These are phyloP conservation scores for Nothocercus julius DNA, from an alignment of 2,113 vertebrate genomes.

Conservation along the genomic window DNA sequence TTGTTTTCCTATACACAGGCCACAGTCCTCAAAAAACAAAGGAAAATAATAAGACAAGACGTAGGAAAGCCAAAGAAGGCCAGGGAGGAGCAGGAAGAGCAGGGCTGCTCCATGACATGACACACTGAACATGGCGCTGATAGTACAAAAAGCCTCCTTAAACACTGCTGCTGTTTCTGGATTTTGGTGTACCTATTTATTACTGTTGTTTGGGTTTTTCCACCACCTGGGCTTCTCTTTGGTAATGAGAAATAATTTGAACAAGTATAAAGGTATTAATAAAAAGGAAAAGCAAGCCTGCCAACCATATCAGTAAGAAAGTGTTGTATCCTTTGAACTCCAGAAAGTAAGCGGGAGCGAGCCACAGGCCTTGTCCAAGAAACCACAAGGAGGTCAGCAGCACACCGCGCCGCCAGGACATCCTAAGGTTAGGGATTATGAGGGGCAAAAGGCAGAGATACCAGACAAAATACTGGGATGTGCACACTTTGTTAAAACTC, in stretches of 20 bases:
- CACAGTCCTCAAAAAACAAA: not conserved
- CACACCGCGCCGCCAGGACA: constrained; percentile 72
- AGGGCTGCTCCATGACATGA: accelerated
- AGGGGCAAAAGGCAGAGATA: constrained; percentile 93
- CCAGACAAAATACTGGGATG: constrained; percentile 98
- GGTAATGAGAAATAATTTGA: constrained; percentile 89
- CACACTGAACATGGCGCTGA: not conserved
- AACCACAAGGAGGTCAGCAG: constrained; percentile 88
- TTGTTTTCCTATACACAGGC: not conserved
- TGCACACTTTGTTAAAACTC: constrained; percentile 98
- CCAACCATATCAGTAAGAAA: constrained; percentile 88
- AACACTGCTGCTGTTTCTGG: not conserved
- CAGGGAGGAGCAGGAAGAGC: not conserved
- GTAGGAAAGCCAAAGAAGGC: not conserved
- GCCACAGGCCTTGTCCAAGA: constrained; percentile 89
- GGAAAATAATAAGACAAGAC: not conserved
- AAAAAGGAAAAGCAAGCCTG: constrained; percentile 87
- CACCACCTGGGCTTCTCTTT: not conserved
- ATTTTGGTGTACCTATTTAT: not conserved
- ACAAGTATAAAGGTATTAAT: constrained; percentile 87
- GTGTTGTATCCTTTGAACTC: constrained; percentile 92
- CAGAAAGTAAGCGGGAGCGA: constrained; percentile 87
- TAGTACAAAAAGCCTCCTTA: not conserved
- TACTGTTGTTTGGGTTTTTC: constrained; percentile 51
- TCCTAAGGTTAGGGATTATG: constrained; percentile 82